Evolutionary conservation across 2,888 invertebrate genomes (phyloP), one percentile per base, ranked within the genome.

Genomic region (Agrochola lychnidis): DNA sequence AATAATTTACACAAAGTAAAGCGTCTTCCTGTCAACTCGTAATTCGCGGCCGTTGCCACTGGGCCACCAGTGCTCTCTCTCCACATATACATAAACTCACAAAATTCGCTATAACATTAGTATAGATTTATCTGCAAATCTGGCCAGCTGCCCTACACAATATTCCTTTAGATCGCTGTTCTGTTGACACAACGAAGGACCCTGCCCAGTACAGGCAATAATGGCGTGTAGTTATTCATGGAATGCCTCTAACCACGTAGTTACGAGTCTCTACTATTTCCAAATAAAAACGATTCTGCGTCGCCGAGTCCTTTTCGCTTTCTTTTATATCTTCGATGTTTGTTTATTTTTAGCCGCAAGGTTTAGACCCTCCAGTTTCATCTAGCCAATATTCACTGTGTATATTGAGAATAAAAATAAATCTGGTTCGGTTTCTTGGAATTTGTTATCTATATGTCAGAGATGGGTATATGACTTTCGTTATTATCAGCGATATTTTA

Each of bases 151-250:
- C 10, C 36, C 45, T 19, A 53, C 22, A 69, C 2, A 66, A 42
- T 53, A 70, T 57, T 84, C 42, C 56, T 66, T 63, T 40, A 73
- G 42, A 73, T 81, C 19, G 78, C 63, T 61, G 57, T 85, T 79
- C 73, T 84, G 70, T 83, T 80, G 74, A 70, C 66, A 83, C 74
- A 63, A 25, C 14, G 40, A 48, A 56, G 40, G 53, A 42, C 67
- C 56, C 42, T 70, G 72, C 70, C 74, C 80, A 77, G 57, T 63
- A 74, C n/a, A 71, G n/a, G 40, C 73, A 83, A 82, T 85, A 79
- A 75, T 80, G 59, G 70, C 62, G 70, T 56, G 62, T 57, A 85
- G 77, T 73, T 85, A 85, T 85, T 85, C 75, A 78, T 73, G 75
- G 73, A 62, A 78, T 80, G 67, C 70, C 85, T 70, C 56, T 73